Base-by-base conservation (phyloP, 2,888 invertebrate species). In the Dione vanillae region DNA sequence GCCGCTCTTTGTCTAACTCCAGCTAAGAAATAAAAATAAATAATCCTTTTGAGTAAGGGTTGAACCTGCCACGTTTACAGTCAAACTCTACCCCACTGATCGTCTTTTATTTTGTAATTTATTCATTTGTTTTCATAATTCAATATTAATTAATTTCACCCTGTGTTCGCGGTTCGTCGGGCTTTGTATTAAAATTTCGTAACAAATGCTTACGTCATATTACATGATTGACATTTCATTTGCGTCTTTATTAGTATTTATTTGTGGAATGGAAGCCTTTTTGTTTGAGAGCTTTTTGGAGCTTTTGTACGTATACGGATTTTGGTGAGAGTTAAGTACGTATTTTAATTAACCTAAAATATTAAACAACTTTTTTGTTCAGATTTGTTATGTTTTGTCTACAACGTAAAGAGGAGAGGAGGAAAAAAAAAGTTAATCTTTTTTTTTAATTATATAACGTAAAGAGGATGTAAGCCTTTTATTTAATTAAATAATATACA, bases 91-190 rank as follows among this genome's bases (percentile, higher is more conserved):
- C 6, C 11, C 0, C 12, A 49, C 19, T 20, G 7, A 49, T 11
- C 11, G 19, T 11, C 11, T 49, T 49, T 49, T 49, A 49, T 20
- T 1, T 19, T 11, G 19, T 49, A 77, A 83, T 80, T 79, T 79
- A 79, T 81, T 82, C 78, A 83, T 84, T 83, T 83, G 84, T 83
- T 80, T 82, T 82, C 82, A 82, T 82, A 81, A 83, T 82, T 82
- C 78, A 73, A 75, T 82, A 82, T 83, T 81, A 82, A 85, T 84
- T 80, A 81, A 81, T 79, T 78, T 76, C 69, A 73, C 73, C 74
- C 73, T 70, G 78, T 74, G 75, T 74, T 70, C 73, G 75, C 47
- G 58, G 62, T 27, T 64, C 37, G 45, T 68, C 37, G 69, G 10
- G n/a, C 51, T 65, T 66, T 45, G 58, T 72, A 72, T 72, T 71